A percentile compares a stretch with the other conserved stretches of the same genome.
Evolutionary conservation across 2,888 invertebrate genomes (phyloP).

Genomic region (Leistus spinibarbis): DNA sequence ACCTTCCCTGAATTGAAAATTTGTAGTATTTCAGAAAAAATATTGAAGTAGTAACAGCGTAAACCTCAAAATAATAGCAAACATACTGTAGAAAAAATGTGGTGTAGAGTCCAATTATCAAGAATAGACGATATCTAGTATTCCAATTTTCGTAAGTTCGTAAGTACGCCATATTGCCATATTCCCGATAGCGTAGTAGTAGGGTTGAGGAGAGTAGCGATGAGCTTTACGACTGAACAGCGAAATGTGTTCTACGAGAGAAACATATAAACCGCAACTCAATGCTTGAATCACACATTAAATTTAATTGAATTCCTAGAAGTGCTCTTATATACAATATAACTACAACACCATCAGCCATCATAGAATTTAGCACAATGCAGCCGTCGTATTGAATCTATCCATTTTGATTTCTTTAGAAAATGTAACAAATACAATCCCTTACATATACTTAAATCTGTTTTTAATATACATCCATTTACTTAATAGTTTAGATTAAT

Average conservation of each 20-base stretch:
- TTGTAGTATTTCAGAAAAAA: too few relatives aligned
- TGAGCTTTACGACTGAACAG: background rate
- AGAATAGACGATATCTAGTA: background rate
- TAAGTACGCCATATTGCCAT: background rate
- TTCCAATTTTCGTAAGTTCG: background rate
- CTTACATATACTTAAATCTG: too few relatives aligned
- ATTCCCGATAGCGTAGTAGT: too few relatives aligned
- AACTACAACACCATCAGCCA: background rate
- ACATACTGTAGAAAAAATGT: too few relatives aligned
- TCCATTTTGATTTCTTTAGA: background rate
- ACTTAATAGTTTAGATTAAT: too few relatives aligned
- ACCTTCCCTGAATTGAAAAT: too few relatives aligned
- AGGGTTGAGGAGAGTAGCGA: background rate
- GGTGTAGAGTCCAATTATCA: background rate
- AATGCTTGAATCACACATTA: background rate
- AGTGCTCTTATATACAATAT: background rate
- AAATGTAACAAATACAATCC: background rate
- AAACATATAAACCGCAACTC: conserved; percentile 1
- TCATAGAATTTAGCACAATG: background rate
- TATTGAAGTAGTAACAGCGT: too few relatives aligned
- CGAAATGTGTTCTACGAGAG: conserved; percentile 3
- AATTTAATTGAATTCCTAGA: conserved; percentile 7
- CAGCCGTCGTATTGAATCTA: background rate
- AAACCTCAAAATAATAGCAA: too few relatives aligned
- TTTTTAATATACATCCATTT: too few relatives aligned